A percentile compares a stretch with the other conserved stretches of the same genome.
Evolutionary conservation across 2,888 invertebrate genomes (phyloP).

Genomic region (Drosophila mulleri): DNA sequence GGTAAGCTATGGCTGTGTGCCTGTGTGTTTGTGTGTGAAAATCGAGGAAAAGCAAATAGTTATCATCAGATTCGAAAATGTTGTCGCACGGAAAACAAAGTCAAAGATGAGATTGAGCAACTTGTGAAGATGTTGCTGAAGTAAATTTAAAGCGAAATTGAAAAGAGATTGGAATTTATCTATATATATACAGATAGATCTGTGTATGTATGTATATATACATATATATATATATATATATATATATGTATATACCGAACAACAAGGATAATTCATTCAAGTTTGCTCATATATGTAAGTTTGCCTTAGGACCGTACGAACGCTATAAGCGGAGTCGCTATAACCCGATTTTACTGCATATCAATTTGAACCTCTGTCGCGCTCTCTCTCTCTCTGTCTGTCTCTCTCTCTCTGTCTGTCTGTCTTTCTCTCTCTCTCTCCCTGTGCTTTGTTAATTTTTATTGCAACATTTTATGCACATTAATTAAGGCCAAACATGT

Average conservation of each 20-base stretch:
- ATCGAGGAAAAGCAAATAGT: conserved; percentile 15
- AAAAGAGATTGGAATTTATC: neutral
- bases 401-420: neutral
- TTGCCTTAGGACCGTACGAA: too few species aligned
- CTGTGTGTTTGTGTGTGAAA: neutral
- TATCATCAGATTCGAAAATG: conserved; percentile 1
- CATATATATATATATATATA: too few species aligned
- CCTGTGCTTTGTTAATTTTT: neutral
- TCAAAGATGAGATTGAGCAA: neutral
- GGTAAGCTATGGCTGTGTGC: neutral
- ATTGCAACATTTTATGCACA: conserved; percentile 30
- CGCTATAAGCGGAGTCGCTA: too few species aligned
- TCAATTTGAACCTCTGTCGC: too few species aligned
- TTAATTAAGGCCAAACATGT: conserved; percentile 48
- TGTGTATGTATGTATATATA: too few species aligned
- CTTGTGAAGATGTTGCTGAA: neutral
- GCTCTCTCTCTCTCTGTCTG: too few species aligned
- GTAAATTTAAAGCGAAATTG: neutral
- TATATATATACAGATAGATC: neutral
- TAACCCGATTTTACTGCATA: too few species aligned
- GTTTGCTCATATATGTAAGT: too few species aligned
- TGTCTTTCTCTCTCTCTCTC: neutral
- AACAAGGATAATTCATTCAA: too few species aligned
- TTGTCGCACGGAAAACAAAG: neutral
- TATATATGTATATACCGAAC: too few species aligned